Evolutionary conservation across 2,797 vertebrate species (phyloP).

Genomic region (Cichlasoma orientale): DNA sequence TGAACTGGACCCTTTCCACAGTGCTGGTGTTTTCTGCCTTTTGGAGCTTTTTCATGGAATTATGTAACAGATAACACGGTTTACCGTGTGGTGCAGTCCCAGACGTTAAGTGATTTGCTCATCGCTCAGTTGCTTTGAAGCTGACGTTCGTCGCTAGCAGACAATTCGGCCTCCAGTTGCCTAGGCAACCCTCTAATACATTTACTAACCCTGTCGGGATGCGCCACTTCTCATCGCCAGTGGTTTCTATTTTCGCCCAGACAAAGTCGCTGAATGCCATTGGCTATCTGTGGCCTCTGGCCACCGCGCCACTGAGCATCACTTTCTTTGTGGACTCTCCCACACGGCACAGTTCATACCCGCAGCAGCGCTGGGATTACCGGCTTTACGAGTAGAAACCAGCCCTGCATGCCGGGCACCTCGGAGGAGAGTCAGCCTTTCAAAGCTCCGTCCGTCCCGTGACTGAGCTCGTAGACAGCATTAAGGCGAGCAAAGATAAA

Average conservation of each 20-base stretch:
- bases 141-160: rapidly evolving
- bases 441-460: neutral
- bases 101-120: too few relatives aligned
- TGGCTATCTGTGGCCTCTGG: neutral
- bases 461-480: neutral
- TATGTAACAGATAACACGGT: too few relatives aligned
- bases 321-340: neutral
- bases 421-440: neutral
- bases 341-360: neutral
- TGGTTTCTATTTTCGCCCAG: neutral
- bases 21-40: too few relatives aligned
- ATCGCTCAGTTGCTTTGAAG: neutral
- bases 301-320: neutral
- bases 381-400: neutral
- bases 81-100: too few relatives aligned
- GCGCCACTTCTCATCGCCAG: neutral
- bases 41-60: too few relatives aligned
- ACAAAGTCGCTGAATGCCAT: neutral
- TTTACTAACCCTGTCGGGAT: neutral
- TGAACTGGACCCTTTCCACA: too few relatives aligned
- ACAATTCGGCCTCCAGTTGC: too few relatives aligned
- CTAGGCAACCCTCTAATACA: too few relatives aligned
- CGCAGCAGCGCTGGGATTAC: neutral
- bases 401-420: neutral
- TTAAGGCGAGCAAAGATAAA: neutral